Percentiles rank a stretch among this genome's conserved stretches.
Conservation (phyloP, 2,888 invertebrate species). For the Tiliacea aurago region DNA sequence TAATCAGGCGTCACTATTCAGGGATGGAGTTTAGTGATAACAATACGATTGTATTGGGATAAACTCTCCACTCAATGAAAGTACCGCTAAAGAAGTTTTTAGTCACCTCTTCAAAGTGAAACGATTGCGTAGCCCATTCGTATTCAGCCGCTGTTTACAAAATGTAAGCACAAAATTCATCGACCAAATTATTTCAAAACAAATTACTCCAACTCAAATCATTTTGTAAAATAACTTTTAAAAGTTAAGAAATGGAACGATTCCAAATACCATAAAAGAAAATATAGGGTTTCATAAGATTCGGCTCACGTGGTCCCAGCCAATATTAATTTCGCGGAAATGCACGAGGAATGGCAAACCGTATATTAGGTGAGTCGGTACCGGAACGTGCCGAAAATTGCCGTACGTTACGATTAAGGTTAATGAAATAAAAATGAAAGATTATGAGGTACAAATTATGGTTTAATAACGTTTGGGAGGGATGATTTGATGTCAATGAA, state of each 20-base stretch:
- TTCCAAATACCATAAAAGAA: slow-evolving; percentile 53
- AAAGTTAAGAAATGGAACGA: slow-evolving; percentile 52
- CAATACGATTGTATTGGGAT: neutral
- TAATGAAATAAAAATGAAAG: slow-evolving; percentile 67
- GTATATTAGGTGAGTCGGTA: slow-evolving; percentile 56
- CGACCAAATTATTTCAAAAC: slow-evolving; percentile 53
- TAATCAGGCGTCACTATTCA: neutral
- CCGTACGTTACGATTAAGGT: slow-evolving; percentile 61
- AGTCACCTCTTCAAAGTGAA: neutral
- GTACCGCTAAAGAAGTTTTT: neutral
- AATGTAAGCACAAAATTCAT: slow-evolving; percentile 52
- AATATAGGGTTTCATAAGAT: slow-evolving; percentile 64
- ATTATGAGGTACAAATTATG: slow-evolving; percentile 54
- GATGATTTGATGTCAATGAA: slow-evolving; percentile 36
- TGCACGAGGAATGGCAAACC: slow-evolving; percentile 70
- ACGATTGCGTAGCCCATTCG: slow-evolving; percentile 16
- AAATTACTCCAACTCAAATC: slow-evolving; percentile 46
- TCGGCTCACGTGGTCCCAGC: slow-evolving; percentile 68
- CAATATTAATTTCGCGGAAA: slow-evolving; percentile 75
- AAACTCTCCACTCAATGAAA: neutral
- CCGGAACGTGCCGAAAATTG: slow-evolving; percentile 61
- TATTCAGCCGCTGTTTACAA: slow-evolving; percentile 28
- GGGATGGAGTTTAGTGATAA: slow-evolving; percentile 1
- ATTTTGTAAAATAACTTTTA: slow-evolving; percentile 43
- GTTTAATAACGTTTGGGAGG: slow-evolving; percentile 41